Percentiles rank a stretch among this genome's conserved stretches.
Evolutionary conservation across 2,797 vertebrate genomes (phyloP).

Genomic region (Holocentrus rufus): DNA sequence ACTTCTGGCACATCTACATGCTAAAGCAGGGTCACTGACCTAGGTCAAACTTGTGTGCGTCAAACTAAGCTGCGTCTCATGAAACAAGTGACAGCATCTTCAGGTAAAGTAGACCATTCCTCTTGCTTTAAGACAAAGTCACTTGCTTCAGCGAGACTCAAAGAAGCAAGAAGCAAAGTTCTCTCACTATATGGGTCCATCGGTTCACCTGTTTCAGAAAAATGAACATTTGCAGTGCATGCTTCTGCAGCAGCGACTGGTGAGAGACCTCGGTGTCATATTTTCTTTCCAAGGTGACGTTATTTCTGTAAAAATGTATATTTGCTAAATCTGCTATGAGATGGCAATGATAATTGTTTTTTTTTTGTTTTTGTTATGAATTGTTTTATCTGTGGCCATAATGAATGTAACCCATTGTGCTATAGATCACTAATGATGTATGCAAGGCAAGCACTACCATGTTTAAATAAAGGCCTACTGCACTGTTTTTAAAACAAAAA

Average conservation of each 20-base stretch:
- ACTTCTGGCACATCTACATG: not conserved
- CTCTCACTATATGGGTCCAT: slow-evolving; percentile 32
- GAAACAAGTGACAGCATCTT: too few species aligned
- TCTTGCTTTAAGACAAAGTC: too few species aligned
- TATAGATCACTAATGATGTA: slow-evolving; percentile 86
- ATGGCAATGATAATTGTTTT: slow-evolving; percentile 35
- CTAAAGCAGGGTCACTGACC: too few species aligned
- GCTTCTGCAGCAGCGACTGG: slow-evolving; percentile 50
- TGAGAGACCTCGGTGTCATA: slow-evolving; percentile 40
- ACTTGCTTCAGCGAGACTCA: too few species aligned
- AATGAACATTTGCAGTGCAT: slow-evolving; percentile 54
- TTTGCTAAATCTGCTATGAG: slow-evolving; percentile 45
- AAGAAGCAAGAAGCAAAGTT: slow-evolving; percentile 8
- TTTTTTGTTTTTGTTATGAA: slow-evolving; percentile 69
- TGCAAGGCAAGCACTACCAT: slow-evolving; percentile 87
- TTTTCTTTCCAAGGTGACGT: slow-evolving; percentile 47
- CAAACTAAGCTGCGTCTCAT: too few species aligned
- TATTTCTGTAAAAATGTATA: slow-evolving; percentile 64
- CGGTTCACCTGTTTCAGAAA: slow-evolving; percentile 21
- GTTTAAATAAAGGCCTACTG: slow-evolving; percentile 89
- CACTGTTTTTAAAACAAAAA: slow-evolving; percentile 76
- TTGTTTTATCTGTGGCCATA: slow-evolving; percentile 73
- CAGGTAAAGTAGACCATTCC: too few species aligned
- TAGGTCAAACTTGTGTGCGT: too few species aligned
- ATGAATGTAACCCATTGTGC: slow-evolving; percentile 81